Evolutionary conservation across 2,797 vertebrate genomes (phyloP).

Genomic region (Poecilia picta): DNA sequence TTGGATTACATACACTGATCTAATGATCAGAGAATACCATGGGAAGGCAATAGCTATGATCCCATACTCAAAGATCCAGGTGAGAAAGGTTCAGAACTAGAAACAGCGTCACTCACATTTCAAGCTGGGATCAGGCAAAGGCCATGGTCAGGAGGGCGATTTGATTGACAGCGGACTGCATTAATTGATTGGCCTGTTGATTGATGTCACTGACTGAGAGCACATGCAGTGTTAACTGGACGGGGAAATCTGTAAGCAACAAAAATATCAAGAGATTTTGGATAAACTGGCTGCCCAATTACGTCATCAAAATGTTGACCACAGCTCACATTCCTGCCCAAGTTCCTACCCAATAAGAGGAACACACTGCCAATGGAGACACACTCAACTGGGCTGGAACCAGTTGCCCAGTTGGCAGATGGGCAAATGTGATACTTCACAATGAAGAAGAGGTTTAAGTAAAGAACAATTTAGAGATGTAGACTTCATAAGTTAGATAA

Average conservation of each 20-base stretch:
- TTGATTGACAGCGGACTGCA: background rate
- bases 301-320: background rate
- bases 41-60: background rate
- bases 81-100: background rate
- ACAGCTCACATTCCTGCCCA: background rate
- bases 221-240: no score
- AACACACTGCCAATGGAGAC: background rate
- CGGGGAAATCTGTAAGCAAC: fast-evolving
- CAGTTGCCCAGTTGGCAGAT: background rate
- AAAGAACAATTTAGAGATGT: background rate
- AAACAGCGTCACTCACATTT: background rate
- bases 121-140: background rate
- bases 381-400: background rate
- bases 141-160: background rate
- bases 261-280: background rate
- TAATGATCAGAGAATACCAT: background rate
- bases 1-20: background rate
- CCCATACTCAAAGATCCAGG: background rate
- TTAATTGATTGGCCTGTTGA: background rate
- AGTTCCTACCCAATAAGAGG: background rate
- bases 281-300: no score
- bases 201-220: background rate
- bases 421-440: no score
- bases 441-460: background rate
- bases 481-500: background rate